Evolutionary conservation across 2,113 vertebrate species (phyloP), one percentile per base, ranked within the genome.

Genomic region (Callorhinus ursinus): DNA sequence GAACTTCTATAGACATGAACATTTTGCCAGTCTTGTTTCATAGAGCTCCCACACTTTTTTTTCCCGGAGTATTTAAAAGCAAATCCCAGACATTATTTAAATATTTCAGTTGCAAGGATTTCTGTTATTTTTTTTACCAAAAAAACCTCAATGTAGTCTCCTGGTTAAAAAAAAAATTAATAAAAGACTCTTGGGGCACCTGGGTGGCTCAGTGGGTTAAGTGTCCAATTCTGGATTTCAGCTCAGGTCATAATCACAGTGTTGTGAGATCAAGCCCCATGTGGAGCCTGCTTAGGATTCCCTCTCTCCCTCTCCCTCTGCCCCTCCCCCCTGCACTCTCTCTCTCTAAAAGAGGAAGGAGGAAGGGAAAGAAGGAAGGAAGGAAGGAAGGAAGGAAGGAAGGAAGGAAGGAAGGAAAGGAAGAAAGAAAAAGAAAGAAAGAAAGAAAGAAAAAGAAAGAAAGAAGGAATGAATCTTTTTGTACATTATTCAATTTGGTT

Each of bases 11-110:
- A 76, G 39, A 33, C 15, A 85, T 39, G 19, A 91, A 28, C 5
- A 59, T 90, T 90, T 96, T 80, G 14, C 72, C 82, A 88, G 49
- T 93, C 63, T 95, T 61, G 5, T 72, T 94, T 86, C 51, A 94
- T 63, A 55, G 51, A 19, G 74, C 57, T 95, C 39, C 55, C 11
- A 63, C 28, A 53, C 18, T 42, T 76, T 74, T 36, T 36, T 49
- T 42, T 15, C 14, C 51, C 51, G 71, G 21, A 55, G 22, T 84
- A 80, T 91, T 93, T 87, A 22, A 65, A 95, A 96, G 61, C 21
- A 93, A 88, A 79, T 65, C 26, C 63, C 67, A 95, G 24, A 83
- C 16, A 57, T 87, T 46, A 80, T 69, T 84, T 88, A 77, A 88
- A 51, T 84, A 80, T 59, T 79, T 88, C 26, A 67, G 46, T 91